Conservation (phyloP, 2,888 invertebrate species). For the Steinernema carpocapsae region DNA sequence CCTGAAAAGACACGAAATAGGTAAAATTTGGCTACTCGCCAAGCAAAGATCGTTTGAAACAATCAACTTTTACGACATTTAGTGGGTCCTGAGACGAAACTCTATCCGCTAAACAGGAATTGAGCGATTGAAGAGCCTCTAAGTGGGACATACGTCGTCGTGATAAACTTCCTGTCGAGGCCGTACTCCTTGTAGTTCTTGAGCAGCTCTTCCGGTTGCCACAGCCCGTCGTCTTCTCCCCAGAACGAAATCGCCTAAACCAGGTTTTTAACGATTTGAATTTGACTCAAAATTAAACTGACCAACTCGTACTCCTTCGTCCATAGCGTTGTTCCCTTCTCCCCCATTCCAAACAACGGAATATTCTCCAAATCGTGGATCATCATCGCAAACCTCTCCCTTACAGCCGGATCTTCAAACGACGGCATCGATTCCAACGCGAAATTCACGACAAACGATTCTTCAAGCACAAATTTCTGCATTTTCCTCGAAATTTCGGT, state of each 20-base stretch:
- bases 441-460: conserved; percentile 66
- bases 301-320: conserved; percentile 58
- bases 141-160: conserved; percentile 46
- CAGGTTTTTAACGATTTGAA: too few species aligned
- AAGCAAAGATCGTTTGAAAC: too few species aligned
- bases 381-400: conserved; percentile 58
- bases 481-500: conserved; percentile 63
- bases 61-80: too few species aligned
- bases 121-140: too few species aligned
- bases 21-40: too few species aligned
- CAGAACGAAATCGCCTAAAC: conserved; percentile 35
- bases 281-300: background rate
- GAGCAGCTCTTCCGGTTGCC: conserved; percentile 53
- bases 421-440: conserved; percentile 61
- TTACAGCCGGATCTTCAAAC: conserved; percentile 55
- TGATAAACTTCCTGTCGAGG: conserved; percentile 52
- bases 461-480: conserved; percentile 63
- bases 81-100: too few species aligned
- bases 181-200: conserved; percentile 59
- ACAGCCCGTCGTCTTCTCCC: conserved; percentile 58
- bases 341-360: conserved; percentile 53
- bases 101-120: too few species aligned
- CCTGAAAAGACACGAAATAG: conserved; percentile 41
- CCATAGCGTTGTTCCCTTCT: conserved; percentile 59
- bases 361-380: conserved; percentile 56